Percentiles rank a stretch among this genome's conserved stretches.
phyloP scores from a whole-genome alignment of 2,888 invertebrate genomes.

The Epinotia demarniana region DNA sequence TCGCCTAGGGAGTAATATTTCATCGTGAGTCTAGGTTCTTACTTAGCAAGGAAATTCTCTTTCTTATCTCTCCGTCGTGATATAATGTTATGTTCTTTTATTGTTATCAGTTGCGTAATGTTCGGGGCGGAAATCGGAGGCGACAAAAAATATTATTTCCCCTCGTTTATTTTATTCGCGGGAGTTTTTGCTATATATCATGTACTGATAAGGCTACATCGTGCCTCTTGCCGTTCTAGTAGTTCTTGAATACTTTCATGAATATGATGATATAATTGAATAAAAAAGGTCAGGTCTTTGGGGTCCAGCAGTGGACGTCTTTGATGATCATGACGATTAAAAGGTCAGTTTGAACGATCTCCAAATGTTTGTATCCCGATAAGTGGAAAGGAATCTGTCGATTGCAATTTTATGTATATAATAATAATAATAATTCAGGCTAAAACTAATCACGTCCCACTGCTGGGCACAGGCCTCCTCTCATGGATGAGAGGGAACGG shows the following conservation, averaged over 20 bases:
- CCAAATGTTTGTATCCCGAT: too few relatives aligned
- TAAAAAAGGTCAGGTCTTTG: neutral
- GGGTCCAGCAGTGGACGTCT: neutral
- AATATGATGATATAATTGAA: neutral
- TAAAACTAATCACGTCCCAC: too few relatives aligned
- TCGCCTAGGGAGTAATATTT: slow-evolving; percentile 39
- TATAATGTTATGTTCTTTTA: slow-evolving; percentile 44
- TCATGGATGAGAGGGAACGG: too few relatives aligned
- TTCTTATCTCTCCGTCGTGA: slow-evolving; percentile 39
- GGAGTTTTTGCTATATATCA: slow-evolving; percentile 23
- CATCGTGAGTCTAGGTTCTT: slow-evolving; percentile 40
- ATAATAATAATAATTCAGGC: too few relatives aligned
- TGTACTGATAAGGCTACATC: slow-evolving; percentile 15
- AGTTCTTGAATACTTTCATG: neutral
- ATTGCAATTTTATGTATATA: too few relatives aligned
- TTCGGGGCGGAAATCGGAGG: slow-evolving; percentile 34
- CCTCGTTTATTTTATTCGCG: slow-evolving; percentile 38
- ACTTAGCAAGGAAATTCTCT: slow-evolving; percentile 42
- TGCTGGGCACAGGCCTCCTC: too few relatives aligned
- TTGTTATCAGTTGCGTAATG: slow-evolving; percentile 44
- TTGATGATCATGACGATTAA: too few relatives aligned
- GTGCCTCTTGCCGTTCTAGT: neutral
- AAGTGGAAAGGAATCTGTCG: too few relatives aligned
- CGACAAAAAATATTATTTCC: slow-evolving; percentile 39
- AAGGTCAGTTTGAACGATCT: too few relatives aligned